A percentile compares a stretch with the other conserved stretches of the same genome.
These are phyloP conservation scores for Fistularia tabacaria DNA, from an alignment of 2,797 vertebrate species.

Conservation along the genomic window DNA sequence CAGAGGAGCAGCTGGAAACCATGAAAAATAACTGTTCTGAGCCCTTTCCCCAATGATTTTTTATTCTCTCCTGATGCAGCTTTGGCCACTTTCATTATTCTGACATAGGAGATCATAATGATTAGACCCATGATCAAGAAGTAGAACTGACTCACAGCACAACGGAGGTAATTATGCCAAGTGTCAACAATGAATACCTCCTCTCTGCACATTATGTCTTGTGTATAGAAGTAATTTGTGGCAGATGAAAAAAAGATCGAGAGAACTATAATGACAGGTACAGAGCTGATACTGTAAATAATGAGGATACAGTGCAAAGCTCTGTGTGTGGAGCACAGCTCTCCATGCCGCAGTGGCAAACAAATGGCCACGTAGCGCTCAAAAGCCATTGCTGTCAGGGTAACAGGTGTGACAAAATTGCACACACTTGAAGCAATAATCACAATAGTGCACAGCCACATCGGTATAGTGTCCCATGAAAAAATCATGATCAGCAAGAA, in stretches of 20 bases:
- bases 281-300: slow-evolving; percentile 39
- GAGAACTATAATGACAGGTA: slow-evolving; percentile 20
- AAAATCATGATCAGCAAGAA: slow-evolving; percentile 8
- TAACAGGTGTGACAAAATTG: slow-evolving; percentile 45
- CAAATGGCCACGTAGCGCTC: slow-evolving; percentile 68
- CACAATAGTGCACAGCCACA: slow-evolving; percentile 31
- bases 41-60: slow-evolving; percentile 39
- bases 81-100: slow-evolving; percentile 52
- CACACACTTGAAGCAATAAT: not conserved
- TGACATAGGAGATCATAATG: slow-evolving; percentile 42
- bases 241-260: slow-evolving; percentile 23
- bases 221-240: not conserved
- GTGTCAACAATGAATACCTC: slow-evolving; percentile 13
- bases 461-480: slow-evolving; percentile 2
- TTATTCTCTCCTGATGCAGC: slow-evolving; percentile 43
- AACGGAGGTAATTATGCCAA: slow-evolving; percentile 39
- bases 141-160: slow-evolving; percentile 32
- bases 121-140: slow-evolving; percentile 42
- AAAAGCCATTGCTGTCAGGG: slow-evolving; percentile 62
- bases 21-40: slow-evolving; percentile 52
- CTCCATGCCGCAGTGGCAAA: slow-evolving; percentile 56
- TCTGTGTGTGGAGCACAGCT: slow-evolving; percentile 38
- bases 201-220: not conserved
- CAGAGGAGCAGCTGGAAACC: slow-evolving; percentile 55
- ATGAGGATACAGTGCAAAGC: slow-evolving; percentile 29